Base-by-base conservation (phyloP, 2,888 invertebrate species). In the Rhynchonema sp. region DNA sequence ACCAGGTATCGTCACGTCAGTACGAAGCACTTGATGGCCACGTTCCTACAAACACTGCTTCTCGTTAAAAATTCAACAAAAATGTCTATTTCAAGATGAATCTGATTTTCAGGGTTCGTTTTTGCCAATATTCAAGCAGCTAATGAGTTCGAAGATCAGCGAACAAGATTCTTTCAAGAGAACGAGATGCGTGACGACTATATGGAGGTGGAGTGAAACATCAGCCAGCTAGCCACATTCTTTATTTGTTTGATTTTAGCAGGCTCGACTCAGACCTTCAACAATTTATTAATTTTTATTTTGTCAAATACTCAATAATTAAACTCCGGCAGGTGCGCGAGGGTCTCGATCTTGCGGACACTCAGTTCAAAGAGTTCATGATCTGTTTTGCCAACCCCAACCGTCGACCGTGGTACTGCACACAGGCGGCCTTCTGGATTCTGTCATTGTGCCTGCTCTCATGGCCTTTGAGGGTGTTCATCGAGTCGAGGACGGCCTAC, bases 141-240 rank as follows among this genome's bases (percentile, higher is more conserved):
- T 9, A 66, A 80, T 72, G 86, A 86, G 73, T 87, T 86, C 69
- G 86, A 87, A 73, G 85, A 85, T 64, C 85, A 86, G 71, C 77
- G 86, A 63, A 82, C 83, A 23, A 77, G 83, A 66, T 87, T 87
- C 74, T 87, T 80, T 68, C 82, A 83, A 60, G 84, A 84, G 64
- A 84, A 86, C 74, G 86, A 86, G 72, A 76, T 83, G 27, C 80
- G 83, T 61, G 86, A 87, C 69, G 86, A 86, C 73, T 86, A 86
- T 73, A 84, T 86, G 83, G 86, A 87, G 75, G 85, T 85, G 80
- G 77, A n/a, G n/a, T n/a, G n/a, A n/a, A n/a, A n/a, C n/a, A n/a
- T n/a, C n/a, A n/a, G n/a, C n/a, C n/a, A n/a, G n/a, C n/a, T n/a
- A n/a, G n/a, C n/a, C n/a, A n/a, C n/a, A n/a, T n/a, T n/a, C n/a